Evolutionary conservation across 2,888 invertebrate genomes (phyloP), one percentile per base, ranked within the genome.

Genomic region (Desoria tigrina): DNA sequence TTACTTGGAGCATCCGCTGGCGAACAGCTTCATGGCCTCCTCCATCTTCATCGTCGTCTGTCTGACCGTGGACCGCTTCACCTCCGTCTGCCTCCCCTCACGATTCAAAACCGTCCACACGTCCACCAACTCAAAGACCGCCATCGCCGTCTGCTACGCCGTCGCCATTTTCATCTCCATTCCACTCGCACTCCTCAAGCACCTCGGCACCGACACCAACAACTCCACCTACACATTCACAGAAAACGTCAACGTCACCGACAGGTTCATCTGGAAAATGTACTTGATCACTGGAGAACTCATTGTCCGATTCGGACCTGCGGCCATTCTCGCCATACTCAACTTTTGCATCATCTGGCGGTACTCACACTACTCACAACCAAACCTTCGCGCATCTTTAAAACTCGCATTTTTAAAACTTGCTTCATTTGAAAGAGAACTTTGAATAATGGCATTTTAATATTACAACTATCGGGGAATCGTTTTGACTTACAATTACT

Each of bases 31-130:
- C 74, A 83, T 83, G 81, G 82, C 82, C 4, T 79, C 81, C 37
- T 80, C 80, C 57, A 82, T 83, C n/a, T 83, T 82, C 78, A 79
- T 83, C 63, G 82, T 83, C 11, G 81, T 83, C 6, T 82, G 81
- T 65, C 79, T 83, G 23, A 83, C 83, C 1, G 78, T 83, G 21
- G 82, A 82, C 69, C 79, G 83, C 37, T 83, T 82, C 76, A 79
- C 82, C 69, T 82, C 83, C 6, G 81, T 83, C 14, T 82, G 82
- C 71, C 78, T 78, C 37, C 80, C 80, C n/a, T 79, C 79, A 4
- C 77, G 79, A 61, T 81, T 80, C 73, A 78, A 57, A 78, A 78
- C 64, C 77, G 79, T 24, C 79, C 57, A 81, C 74, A 80, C 80
- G 9, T 74, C 76, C 6, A 68, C 77, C 59, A 77, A 80, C 39